phyloP scores from a whole-genome alignment of 2,113 vertebrate species.

The Aspiorhynchus laticeps region DNA sequence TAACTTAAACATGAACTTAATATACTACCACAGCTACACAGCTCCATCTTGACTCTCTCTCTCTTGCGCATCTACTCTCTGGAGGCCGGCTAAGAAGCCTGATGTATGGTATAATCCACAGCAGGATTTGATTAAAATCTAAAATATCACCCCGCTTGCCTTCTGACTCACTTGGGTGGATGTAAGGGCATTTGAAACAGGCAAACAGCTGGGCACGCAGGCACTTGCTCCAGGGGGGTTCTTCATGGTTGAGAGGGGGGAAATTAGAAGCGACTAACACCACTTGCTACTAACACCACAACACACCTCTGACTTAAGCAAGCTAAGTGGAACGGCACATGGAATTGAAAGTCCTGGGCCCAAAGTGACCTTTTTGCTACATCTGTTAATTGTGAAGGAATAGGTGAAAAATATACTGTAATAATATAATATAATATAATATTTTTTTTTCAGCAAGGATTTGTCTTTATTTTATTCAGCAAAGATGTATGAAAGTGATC shows the following conservation, averaged over 20 bases:
- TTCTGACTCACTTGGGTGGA: constrained; percentile 40
- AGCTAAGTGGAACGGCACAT: neutral
- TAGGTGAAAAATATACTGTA: neutral
- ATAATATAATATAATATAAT: too few species aligned
- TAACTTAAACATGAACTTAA: constrained; percentile 30
- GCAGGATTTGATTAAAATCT: constrained; percentile 62
- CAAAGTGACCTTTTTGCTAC: neutral
- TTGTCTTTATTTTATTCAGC: too few species aligned
- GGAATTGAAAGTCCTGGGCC: too few species aligned
- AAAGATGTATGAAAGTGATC: too few species aligned
- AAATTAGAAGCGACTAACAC: constrained; percentile 20
- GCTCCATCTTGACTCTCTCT: neutral
- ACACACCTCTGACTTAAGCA: constrained; percentile 5
- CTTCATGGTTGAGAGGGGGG: constrained; percentile 22
- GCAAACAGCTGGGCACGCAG: constrained; percentile 6
- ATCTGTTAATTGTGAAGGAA: neutral
- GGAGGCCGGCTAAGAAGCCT: constrained; percentile 56
- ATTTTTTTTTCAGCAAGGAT: too few species aligned
- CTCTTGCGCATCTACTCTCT: neutral
- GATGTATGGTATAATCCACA: constrained; percentile 58
- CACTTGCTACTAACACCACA: constrained; percentile 7
- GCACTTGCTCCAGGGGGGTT: constrained; percentile 16
- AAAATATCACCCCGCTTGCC: constrained; percentile 53
- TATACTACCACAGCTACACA: neutral
- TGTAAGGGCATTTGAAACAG: constrained; percentile 35